Evolutionary conservation across 2,113 vertebrate genomes (phyloP), one percentile per base, ranked within the genome.

Genomic region (Ictidomys tridecemlineatus): DNA sequence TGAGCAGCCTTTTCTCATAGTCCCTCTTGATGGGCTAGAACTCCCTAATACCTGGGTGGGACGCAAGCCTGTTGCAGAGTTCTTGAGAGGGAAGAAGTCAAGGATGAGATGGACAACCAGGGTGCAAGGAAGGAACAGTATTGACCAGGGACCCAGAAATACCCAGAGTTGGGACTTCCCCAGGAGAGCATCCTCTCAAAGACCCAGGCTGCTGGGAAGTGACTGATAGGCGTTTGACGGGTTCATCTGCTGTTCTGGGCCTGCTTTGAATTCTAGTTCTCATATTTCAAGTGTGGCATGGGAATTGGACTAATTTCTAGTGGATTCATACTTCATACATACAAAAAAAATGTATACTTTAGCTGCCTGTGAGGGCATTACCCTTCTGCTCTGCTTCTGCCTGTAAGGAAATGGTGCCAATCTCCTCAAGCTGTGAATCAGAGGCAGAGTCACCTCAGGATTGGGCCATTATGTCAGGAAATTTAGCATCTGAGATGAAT

Each of bases 201-300:
- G 72, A 10, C 37, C 34, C 13, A 5, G 9, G 45, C 53, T 85
- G 16, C 42, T 4, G 0, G 32, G 45, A 72, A 51, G n/a, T 17
- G 5, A 34, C 8, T 1, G 8, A 32, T 0, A 0, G 11, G 7
- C 4, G 0, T 48, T 30, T 42, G 51, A 45, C 30, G 2, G 10
- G 1, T 61, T 63, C 32, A 39, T 63, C 79, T 89, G 18, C 51
- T 51, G 0, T 14, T 37, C 24, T 1, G 2, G 26, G 12, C 30
- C 61, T 79, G 32, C 26, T 88, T 63, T 42, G 67, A 58, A 39
- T 65, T 65, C 34, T 14, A 4, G 2, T 42, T 37, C 77, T 95
- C 61, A 45, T 2, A 5, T 42, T 79, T 85, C 42, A n/a, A 20
- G 63, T 65, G 53, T 39, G 1, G n/a, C 20, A 10, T 58, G 14